Conservation (phyloP, 2,888 invertebrate genomes). For the Agrochola litura region DNA sequence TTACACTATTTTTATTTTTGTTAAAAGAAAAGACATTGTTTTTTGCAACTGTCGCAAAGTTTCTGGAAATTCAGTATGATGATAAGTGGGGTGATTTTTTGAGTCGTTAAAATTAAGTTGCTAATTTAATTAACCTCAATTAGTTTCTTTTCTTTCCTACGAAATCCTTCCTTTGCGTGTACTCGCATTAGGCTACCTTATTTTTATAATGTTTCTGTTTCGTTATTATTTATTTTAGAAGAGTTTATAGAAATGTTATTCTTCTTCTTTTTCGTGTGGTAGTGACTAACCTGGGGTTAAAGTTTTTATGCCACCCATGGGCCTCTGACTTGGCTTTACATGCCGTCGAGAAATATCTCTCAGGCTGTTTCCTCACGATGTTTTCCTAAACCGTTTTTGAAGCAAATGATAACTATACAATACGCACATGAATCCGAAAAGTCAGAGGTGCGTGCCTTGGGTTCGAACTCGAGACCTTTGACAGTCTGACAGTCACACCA, state of each 20-base stretch:
- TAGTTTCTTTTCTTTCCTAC: not conserved
- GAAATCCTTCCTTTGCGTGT: not conserved
- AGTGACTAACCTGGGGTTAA: no score
- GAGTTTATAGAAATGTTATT: not conserved
- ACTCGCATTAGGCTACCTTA: not conserved
- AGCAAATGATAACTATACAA: no score
- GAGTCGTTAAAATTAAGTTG: not conserved
- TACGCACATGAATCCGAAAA: no score
- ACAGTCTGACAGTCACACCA: no score
- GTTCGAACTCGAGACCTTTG: no score
- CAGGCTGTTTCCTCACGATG: no score
- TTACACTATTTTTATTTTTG: not conserved
- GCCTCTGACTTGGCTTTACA: no score
- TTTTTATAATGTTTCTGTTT: not conserved
- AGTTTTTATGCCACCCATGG: no score
- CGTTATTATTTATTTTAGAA: not conserved
- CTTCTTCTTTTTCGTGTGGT: no score
- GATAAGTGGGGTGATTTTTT: conserved; percentile 4
- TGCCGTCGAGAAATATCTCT: no score
- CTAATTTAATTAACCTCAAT: conserved; percentile 11
- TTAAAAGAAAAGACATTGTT: not conserved
- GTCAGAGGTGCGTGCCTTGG: no score
- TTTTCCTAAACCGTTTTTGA: no score
- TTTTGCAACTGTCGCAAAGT: not conserved
- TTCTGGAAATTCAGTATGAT: conserved; percentile 13